Evolutionary conservation across 2,888 invertebrate genomes (phyloP).

Genomic region (Acleris laterana): DNA sequence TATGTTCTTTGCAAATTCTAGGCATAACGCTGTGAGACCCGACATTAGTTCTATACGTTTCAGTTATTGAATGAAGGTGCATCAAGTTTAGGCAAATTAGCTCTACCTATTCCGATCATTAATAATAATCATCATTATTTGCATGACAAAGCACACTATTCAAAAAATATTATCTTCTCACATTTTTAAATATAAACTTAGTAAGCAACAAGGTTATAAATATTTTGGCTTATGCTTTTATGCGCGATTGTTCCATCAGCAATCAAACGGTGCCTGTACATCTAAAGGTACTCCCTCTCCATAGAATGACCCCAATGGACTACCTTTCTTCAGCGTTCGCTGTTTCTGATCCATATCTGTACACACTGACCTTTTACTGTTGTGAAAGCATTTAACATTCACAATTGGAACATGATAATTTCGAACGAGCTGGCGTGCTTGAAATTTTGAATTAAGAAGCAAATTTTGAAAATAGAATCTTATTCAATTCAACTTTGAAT

Average conservation of each 20-base stretch:
- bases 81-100: too few relatives aligned
- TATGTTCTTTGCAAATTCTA: too few relatives aligned
- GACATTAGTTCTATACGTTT: too few relatives aligned
- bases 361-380: conserved; percentile 54
- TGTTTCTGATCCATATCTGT: conserved; percentile 54
- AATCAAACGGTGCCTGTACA: conserved; percentile 6
- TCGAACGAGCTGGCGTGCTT: conserved; percentile 14
- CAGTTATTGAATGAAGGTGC: too few relatives aligned
- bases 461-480: too few relatives aligned
- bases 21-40: too few relatives aligned
- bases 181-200: too few relatives aligned
- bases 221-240: not conserved
- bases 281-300: conserved; percentile 41
- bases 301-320: conserved; percentile 58
- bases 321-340: conserved; percentile 56
- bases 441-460: not conserved
- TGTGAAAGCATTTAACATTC: conserved; percentile 42
- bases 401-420: conserved; percentile 38
- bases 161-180: too few relatives aligned
- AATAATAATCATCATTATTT: too few relatives aligned
- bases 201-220: not conserved
- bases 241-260: conserved; percentile 18
- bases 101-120: too few relatives aligned
- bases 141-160: too few relatives aligned
- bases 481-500: too few relatives aligned